Base-by-base conservation (phyloP, 2,113 vertebrate genomes). In the Halcyon malimbica region DNA sequence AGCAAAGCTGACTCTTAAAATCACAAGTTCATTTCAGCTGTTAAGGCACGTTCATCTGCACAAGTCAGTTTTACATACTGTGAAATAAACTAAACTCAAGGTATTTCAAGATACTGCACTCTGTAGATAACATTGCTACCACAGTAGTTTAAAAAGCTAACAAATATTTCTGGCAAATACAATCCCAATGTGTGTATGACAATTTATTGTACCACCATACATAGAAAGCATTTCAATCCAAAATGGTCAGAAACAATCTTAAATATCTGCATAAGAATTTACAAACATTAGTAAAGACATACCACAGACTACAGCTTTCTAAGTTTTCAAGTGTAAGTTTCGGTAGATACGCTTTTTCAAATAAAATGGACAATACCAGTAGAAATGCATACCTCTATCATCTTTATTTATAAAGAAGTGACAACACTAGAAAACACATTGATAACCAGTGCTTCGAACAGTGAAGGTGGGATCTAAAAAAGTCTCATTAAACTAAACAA, bases 381-480 rank as follows among this genome's bases (percentile, higher is more conserved):
- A 42, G 83, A 85, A 91, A 96, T 95, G 89, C 65, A 90, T 89
- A 94, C 93, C 65, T 94, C 97, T 80, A 69, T 94, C 3, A 2
- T 95, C 93, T 98, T 98, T 98, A 98, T 98, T 98, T 98, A 97
- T 95, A 98, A 98, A 98, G 96, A 97, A 97, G 94, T 97, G 96
- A 98, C 97, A 98, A 98, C 96, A 98, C 98, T 98, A 98, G 96
- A 98, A 98, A 98, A 98, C 96, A 98, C 96, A 97, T 95, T 87
- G 95, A 97, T 98, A 98, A 95, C 97, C 97, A 98, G 97, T 97
- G 97, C 83, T 97, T 97, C 91, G 94, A 97, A 97, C 84, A 97
- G 89, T 87, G 92, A 97, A 96, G 92, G 96, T 96, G 96, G 94
- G 81, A 94, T 96, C 97, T 98, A 95, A 97, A 98, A 98, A 97